Percentiles rank a stretch among this genome's conserved stretches.
Conservation (phyloP, 1,140 invertebrate species). For the Samia ricini region DNA sequence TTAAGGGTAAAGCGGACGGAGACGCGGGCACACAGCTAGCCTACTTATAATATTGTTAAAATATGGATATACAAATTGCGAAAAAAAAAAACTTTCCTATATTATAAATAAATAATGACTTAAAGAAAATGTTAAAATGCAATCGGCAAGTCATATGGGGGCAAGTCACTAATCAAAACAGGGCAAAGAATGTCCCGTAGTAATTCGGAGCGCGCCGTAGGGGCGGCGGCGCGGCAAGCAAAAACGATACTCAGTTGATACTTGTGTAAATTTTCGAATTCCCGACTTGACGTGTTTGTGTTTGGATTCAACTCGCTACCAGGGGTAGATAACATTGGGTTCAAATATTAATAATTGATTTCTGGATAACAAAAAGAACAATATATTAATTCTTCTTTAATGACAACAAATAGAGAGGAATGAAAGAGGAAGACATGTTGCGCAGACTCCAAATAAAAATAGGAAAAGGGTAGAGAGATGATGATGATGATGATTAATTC, state of each 20-base stretch:
- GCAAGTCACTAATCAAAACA: constrained; percentile 48
- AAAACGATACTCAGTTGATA: constrained; percentile 65
- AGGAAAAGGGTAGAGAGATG: too few relatives aligned
- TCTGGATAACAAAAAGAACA: too few relatives aligned
- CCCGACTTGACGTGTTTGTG: constrained; percentile 21
- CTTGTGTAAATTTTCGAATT: constrained; percentile 70
- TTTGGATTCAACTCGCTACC: background rate
- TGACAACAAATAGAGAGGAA: too few relatives aligned
- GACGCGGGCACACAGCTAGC: too few relatives aligned
- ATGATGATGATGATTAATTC: too few relatives aligned
- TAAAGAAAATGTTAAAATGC: constrained; percentile 5
- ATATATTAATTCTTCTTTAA: too few relatives aligned
- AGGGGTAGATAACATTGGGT: background rate
- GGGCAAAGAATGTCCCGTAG: constrained; percentile 57
- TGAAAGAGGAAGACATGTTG: too few relatives aligned
- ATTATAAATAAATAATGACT: background rate
- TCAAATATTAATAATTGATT: background rate
- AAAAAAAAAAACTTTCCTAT: too few relatives aligned
- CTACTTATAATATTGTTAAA: too few relatives aligned
- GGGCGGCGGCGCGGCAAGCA: constrained; percentile 36
- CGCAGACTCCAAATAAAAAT: too few relatives aligned
- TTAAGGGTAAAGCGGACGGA: too few relatives aligned
- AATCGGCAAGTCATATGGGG: constrained; percentile 11
- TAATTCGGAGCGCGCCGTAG: constrained; percentile 34
- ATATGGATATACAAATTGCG: too few relatives aligned